Evolutionary conservation across 2,113 vertebrate genomes (phyloP), one percentile per base, ranked within the genome.

Genomic region (Limnothrissa miodon): DNA sequence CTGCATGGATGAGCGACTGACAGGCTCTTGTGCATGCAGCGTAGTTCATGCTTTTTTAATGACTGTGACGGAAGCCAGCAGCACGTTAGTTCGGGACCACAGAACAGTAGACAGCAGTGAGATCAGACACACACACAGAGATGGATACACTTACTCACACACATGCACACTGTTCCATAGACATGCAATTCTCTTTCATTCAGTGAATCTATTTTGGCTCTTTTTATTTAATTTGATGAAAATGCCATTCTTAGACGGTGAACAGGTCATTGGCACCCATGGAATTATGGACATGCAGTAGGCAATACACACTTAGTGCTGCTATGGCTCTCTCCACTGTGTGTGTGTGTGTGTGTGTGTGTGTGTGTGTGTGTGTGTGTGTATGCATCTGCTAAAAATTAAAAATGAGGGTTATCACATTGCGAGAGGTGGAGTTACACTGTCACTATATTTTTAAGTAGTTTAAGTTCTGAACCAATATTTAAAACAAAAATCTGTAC

Each of bases 1-100:
- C 0, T 48, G 39, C 33, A n/a, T 78, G 39, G 23, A 79, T 45
- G 81, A 44, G 4, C 1, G 56, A 25, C 5, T 44, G 81, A 59
- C 66, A 82, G 25, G 48, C 81, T 59, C 46, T 81, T 70, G 36
- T 62, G 33, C 66, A 39, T 74, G 66, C 66, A 74, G 66, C 66
- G 1, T 74, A 29, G 66, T 33, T 74, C 66, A 74, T 74, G 66
- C 29, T 36, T 74, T 74, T 74, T 74, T 74, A 74, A 74, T 74
- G 66, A 0, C 66, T 11, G 13, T 74, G 66, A 74, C 66, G 15
- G 66, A 36, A 74, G 66, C 66, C 66, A 19, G 66, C 66, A 74
- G 66, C 66, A 33, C 66, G 33, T 74, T 74, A 74, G 66, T 74
- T 74, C 66, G 36, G 66, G 66, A 33, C 66, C 29, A 33, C 66